Conservation (phyloP, 1,140 invertebrate species). For the Spodoptera litura region DNA sequence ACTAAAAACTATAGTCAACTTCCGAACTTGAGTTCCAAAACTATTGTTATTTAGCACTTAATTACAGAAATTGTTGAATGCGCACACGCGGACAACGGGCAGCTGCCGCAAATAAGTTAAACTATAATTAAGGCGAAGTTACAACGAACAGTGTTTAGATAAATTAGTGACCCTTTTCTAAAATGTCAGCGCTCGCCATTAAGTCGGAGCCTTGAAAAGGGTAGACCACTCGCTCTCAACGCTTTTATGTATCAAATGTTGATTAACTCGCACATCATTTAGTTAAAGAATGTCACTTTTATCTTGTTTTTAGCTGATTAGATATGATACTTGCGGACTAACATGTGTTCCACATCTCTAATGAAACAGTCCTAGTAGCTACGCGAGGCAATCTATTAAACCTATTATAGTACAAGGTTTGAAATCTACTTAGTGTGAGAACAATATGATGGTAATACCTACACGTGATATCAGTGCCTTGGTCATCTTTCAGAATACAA, state of each 20-base stretch:
- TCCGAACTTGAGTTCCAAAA: constrained; percentile 17
- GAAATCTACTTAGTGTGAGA: no score
- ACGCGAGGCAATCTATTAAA: no score
- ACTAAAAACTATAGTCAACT: constrained; percentile 27
- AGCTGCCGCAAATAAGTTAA: constrained; percentile 73
- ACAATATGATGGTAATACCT: no score
- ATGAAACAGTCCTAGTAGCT: no score
- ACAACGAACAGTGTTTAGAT: constrained; percentile 74
- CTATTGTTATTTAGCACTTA: constrained; percentile 45
- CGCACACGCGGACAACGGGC: constrained; percentile 44
- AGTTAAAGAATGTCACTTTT: constrained; percentile 45
- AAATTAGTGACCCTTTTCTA: constrained; percentile 82
- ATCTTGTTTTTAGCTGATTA: constrained; percentile 43
- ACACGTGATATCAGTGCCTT: no score
- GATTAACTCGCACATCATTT: constrained; percentile 57
- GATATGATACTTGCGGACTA: neutral
- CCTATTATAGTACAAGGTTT: no score
- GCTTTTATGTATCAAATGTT: constrained; percentile 63
- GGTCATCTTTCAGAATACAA: no score
- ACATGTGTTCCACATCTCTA: neutral
- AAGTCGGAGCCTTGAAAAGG: constrained; percentile 68
- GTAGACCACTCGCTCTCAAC: constrained; percentile 56
- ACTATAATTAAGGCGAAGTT: constrained; percentile 81
- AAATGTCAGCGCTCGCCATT: constrained; percentile 75
- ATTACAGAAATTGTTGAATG: constrained; percentile 39